A percentile compares a stretch with the other conserved stretches of the same genome.
Evolutionary conservation across 1,140 invertebrate genomes (phyloP).

Genomic region (Drosophila takahashii): DNA sequence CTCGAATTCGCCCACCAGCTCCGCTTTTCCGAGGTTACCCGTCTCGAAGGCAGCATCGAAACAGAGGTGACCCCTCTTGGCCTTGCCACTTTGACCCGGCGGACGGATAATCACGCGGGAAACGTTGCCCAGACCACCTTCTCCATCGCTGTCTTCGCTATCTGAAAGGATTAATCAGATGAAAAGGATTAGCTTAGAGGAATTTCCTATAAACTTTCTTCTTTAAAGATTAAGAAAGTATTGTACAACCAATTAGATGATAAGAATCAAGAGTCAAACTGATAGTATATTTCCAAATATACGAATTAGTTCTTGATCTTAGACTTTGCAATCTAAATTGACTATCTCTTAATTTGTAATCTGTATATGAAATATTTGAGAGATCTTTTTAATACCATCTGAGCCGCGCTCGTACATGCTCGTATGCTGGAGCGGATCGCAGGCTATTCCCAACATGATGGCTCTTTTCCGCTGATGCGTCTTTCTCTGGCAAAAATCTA

Average conservation of each 20-base stretch:
- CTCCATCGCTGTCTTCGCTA: constrained; percentile 97
- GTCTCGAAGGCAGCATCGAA: constrained; percentile 99
- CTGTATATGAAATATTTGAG: neutral
- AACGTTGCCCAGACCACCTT: constrained; percentile 97
- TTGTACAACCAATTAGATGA: neutral
- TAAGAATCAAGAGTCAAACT: neutral
- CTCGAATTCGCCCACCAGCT: constrained; percentile 96
- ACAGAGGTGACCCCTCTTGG: constrained; percentile 93
- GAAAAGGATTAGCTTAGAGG: neutral
- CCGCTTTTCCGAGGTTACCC: constrained; percentile 97
- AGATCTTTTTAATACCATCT: constrained; percentile 83
- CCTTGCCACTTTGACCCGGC: constrained; percentile 96
- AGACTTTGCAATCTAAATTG: neutral
- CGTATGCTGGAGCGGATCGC: constrained; percentile 88
- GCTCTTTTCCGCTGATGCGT: constrained; percentile 21
- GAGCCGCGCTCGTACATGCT: constrained; percentile 88
- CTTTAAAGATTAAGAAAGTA: too few relatives aligned
- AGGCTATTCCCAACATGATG: constrained; percentile 80
- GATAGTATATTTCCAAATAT: neutral
- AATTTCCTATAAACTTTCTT: too few relatives aligned
- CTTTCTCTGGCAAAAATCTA: constrained; percentile 41
- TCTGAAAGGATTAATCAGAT: constrained; percentile 86
- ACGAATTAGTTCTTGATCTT: constrained; percentile 21
- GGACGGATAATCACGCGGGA: constrained; percentile 96
- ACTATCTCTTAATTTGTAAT: neutral